Percentiles rank a stretch among this genome's conserved stretches.
These are phyloP conservation scores for Oreochromis aureus DNA, from an alignment of 2,113 vertebrate genomes.

Conservation along the genomic window DNA sequence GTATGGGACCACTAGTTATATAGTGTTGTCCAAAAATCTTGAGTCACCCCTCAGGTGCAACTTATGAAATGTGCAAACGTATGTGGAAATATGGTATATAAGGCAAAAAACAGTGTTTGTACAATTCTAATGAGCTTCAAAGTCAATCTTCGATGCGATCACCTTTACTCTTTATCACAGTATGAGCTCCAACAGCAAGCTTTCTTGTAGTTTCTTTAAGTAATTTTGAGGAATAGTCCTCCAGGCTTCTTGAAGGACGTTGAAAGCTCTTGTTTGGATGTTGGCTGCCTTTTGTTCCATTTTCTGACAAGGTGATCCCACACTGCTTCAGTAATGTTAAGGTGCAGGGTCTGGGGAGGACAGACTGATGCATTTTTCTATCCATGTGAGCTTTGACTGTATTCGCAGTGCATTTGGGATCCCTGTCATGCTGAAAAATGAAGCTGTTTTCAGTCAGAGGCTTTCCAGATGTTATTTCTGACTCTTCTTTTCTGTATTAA, in stretches of 20 bases:
- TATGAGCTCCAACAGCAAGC: neutral
- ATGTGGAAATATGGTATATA: neutral
- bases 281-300: neutral
- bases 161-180: neutral
- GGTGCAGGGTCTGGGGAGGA: neutral
- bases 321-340: neutral
- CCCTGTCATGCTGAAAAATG: neutral
- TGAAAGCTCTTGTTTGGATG: neutral
- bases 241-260: neutral
- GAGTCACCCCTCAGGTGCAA: neutral
- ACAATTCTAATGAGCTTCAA: neutral
- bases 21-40: neutral
- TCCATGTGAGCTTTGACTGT: neutral
- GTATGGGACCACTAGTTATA: neutral
- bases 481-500: neutral
- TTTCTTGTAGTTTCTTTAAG: neutral
- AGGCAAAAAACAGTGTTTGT: accelerated
- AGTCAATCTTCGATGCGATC: neutral
- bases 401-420: neutral
- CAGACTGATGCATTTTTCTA: neutral
- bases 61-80: neutral
- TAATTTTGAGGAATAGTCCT: neutral
- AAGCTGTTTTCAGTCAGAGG: neutral
- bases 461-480: neutral
- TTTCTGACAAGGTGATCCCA: neutral